Evolutionary conservation across 2,888 invertebrate species (phyloP).

Genomic region (Auanema freiburgensis): DNA sequence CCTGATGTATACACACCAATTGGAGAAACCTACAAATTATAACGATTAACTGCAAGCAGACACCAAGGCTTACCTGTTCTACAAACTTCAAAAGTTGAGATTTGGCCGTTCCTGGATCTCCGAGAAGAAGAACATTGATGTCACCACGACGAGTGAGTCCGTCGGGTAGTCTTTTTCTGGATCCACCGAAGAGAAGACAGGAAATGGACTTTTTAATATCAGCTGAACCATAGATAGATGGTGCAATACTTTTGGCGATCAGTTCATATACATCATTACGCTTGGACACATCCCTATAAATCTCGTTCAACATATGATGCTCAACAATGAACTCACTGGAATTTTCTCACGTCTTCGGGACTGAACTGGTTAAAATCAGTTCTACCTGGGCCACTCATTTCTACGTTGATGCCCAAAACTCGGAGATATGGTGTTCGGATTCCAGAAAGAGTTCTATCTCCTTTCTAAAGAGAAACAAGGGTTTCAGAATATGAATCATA

Average conservation of each 20-base stretch:
- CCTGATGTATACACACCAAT: constrained; percentile 83
- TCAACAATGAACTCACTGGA: constrained; percentile 32
- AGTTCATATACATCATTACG: constrained; percentile 85
- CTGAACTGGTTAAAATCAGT: constrained; percentile 46
- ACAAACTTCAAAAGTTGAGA: constrained; percentile 96
- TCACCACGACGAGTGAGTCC: constrained; percentile 93
- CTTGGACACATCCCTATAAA: constrained; percentile 72
- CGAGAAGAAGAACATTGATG: constrained; percentile 88
- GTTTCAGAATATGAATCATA: no score
- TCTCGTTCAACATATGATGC: background rate
- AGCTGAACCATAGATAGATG: constrained; percentile 88
- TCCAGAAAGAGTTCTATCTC: constrained; percentile 74
- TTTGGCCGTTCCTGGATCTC: constrained; percentile 99
- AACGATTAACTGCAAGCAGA: no score
- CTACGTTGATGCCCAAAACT: constrained; percentile 86
- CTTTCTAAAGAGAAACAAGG: constrained; percentile 34
- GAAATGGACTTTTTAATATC: constrained; percentile 98
- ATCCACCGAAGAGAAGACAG: constrained; percentile 89
- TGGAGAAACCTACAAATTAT: constrained; percentile 42
- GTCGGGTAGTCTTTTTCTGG: constrained; percentile 79
- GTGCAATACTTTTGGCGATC: constrained; percentile 86
- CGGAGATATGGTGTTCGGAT: constrained; percentile 91
- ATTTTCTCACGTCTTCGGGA: constrained; percentile 58
- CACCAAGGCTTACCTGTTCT: constrained; percentile 76
- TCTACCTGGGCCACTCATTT: constrained; percentile 70